Evolutionary conservation across 1,140 invertebrate species (phyloP), one percentile per base, ranked within the genome.

Genomic region (Mycetomoellerius zeteki): DNA sequence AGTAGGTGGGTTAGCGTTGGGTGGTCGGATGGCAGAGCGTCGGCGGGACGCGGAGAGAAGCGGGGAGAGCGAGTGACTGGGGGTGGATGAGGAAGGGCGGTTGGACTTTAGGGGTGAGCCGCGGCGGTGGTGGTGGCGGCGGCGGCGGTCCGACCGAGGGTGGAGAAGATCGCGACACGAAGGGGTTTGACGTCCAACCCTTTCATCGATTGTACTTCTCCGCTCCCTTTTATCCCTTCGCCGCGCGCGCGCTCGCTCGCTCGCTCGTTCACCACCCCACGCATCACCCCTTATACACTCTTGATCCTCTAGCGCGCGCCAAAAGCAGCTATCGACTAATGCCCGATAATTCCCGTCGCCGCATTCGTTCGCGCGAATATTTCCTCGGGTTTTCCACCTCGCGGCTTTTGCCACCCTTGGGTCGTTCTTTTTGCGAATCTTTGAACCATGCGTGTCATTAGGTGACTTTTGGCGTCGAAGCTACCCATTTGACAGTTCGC

Each of bases 141-240:
- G 88, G 80, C 82, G 82, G 88, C 86, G 88, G 87, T 89, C 86
- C 89, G 87, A 89, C 89, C 64, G 80, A 90, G 91, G 89, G 91
- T 91, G 86, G 91, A 92, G 92, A 93, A 93, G 92, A 93, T 92
- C 92, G 90, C 92, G 92, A 94, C 93, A 94, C 94, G 93, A 95
- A 94, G 92, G 94, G 94, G 92, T 92, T 94, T 94, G 94, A 95
- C 94, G 94, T 94, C 92, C 94, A 95, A 95, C 94, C 94, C 94
- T 94, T 95, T 94, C 94, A 94, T 95, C 93, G 93, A 95, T 95
- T 94, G 93, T 94, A 93, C 92, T 94, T 94, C 94, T 93, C 92
- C 91, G 89, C 91, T 93, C 92, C 92, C 94, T 94, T 92, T 94
- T 92, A 94, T 90, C 94, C 93, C 88, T 93, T 92, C 89, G 85